These are phyloP conservation scores for Dendrocincla fuliginosa DNA, from an alignment of 2,797 vertebrate genomes.

Conservation along the genomic window DNA sequence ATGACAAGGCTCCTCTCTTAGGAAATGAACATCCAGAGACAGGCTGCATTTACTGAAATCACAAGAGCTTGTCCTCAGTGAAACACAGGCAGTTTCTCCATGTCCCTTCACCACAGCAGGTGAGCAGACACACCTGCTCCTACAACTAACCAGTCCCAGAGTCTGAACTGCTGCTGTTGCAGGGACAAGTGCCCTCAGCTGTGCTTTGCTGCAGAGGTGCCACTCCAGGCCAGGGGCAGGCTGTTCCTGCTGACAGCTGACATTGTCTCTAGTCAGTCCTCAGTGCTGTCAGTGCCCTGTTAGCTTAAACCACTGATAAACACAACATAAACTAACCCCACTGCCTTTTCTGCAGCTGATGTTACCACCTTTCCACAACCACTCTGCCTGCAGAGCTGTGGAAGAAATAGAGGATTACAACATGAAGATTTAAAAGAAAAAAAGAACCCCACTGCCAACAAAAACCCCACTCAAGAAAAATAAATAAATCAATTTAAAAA, in stretches of 20 bases:
- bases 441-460: too few relatives aligned
- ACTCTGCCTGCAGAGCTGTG: background rate
- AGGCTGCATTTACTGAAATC: background rate
- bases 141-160: fast-evolving
- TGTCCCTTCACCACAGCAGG: background rate
- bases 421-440: background rate
- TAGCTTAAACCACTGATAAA: background rate
- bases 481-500: background rate
- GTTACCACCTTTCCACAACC: background rate
- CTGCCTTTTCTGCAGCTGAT: background rate
- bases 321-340: background rate
- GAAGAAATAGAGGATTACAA: background rate
- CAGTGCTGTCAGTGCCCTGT: background rate
- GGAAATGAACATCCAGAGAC: background rate
- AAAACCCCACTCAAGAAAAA: background rate
- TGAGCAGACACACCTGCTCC: background rate
- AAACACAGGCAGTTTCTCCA: background rate
- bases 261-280: background rate
- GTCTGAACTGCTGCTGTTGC: background rate
- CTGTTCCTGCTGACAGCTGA: background rate
- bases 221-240: background rate
- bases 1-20: background rate
- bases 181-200: background rate
- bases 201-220: background rate
- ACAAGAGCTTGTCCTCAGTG: background rate